Evolutionary conservation across 30 jellyfish, hydroid and myxozoan genomes (phyloP), one percentile per base, ranked within the genome.

Genomic region (Hydractinia symbiolongicarpus): DNA sequence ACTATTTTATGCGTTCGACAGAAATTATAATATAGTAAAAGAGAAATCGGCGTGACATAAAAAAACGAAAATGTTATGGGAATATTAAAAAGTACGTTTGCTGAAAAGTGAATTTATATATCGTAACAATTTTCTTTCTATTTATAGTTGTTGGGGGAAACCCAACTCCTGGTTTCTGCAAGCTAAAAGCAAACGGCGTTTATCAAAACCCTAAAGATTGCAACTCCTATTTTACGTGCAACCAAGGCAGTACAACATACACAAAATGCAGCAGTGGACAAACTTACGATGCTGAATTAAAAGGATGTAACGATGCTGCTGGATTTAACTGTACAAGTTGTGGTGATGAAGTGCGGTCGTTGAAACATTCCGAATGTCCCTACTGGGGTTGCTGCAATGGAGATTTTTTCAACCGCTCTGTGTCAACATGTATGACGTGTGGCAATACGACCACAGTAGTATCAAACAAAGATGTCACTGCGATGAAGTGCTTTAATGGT

Each of bases 341-440:
- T 64, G 74, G 74, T 6, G 74, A 64, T 64, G 40, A 64, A n/a
- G 74, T 64, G 19, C 40, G 19, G 2, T 64, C 74, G 19, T 51
- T 64, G 40, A 44, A 44, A 64, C 74, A 64, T 13, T 44, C 19
- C 52, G 74, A 64, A 64, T 64, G 74, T 64, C 74, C 74, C 8
- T 51, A n/a, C 8, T 64, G 74, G 74, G 74, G 74, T 13, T 64
- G 74, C 4, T 64, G 74, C 74, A 64, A 64, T 13, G 74, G 74
- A 13, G 16, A 7, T n/a, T 64, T 64, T 64, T 64, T n/a, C 17
- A 44, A 64, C 74, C 19, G 40, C 19, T 44, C 19, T n/a, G 4
- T n/a, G 17, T 64, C 74, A 6, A 13, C 16, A 4, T 64, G 74
- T 4, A n/a, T 64, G 40, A 64, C 9, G 8, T 64, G 74, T 13